Evolutionary conservation across 2,888 invertebrate species (phyloP), one percentile per base, ranked within the genome.

Genomic region (Lomographa bimaculata): DNA sequence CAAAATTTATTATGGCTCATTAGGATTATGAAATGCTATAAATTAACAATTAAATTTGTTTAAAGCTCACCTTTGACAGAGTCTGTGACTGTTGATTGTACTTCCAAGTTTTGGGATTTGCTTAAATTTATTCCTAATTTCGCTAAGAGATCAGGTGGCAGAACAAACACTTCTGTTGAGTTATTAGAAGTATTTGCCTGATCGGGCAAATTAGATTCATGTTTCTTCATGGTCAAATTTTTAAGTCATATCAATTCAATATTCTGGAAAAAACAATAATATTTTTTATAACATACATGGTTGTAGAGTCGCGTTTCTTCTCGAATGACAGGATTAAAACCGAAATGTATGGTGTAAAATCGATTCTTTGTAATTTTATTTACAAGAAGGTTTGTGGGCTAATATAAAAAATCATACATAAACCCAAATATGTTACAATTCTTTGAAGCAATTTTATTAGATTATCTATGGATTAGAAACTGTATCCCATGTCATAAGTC

Each of bases 141-240:
- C 60, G 85, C 73, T 37, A 90, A 68, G 25, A 89, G 51, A 49
- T 85, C 72, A 33, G 90, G 90, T 42, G 89, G 70, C 20, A 90
- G 57, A 19, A 90, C 83, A 64, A 83, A 77, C 11, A 90, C 72
- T 57, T 83, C 72, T 35, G 69, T 37, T 29, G 64, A 46, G 23
- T 32, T 51, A 41, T 60, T 57, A 17, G 51, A 50, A 12, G 40
- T 35, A 26, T 26, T 46, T 21, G 49, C n/a, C 57, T 64, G 51
- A 25, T 36, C 41, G 23, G 43, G 54, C 33, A 60, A 62, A 10
- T 5, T 12, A 9, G 32, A 11, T 55, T 69, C 58, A 35, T 54
- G 46, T 40, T 60, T 55, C 47, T 60, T 60, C 28, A 54, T 42
- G 37, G 47, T 59, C 10, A n/a, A n/a, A n/a, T n/a, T n/a, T n/a